Conservation (phyloP, 2,797 vertebrate genomes). For the Thamnophis elegans region DNA sequence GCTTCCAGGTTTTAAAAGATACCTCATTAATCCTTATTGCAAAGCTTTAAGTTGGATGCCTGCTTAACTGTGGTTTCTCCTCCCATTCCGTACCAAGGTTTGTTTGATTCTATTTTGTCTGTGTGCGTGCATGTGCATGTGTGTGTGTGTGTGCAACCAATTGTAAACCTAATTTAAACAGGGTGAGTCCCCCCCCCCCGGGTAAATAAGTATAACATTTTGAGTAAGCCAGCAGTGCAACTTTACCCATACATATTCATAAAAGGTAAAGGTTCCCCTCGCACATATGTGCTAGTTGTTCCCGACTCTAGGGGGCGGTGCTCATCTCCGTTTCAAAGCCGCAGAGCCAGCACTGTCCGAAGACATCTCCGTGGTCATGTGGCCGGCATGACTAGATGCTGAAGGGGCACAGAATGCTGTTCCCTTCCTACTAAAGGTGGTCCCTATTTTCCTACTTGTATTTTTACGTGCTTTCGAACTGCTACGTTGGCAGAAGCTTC, state of each 20-base stretch:
- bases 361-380: too few species aligned
- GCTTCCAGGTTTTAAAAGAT: constrained; percentile 51
- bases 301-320: too few species aligned
- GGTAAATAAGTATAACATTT: constrained; percentile 40
- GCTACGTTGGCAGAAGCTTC: too few species aligned
- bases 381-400: too few species aligned
- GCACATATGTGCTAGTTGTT: too few species aligned
- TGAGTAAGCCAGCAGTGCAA: background rate
- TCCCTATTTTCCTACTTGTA: too few species aligned
- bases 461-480: too few species aligned
- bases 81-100: constrained; percentile 19
- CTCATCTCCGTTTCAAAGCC: too few species aligned
- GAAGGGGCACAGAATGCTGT: too few species aligned
- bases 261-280: background rate
- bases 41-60: constrained; percentile 33
- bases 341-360: too few species aligned
- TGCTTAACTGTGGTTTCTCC: background rate
- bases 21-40: constrained; percentile 44
- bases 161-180: constrained; percentile 51
- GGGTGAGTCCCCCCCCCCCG: background rate
- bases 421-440: too few species aligned
- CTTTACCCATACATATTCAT: background rate
- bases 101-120: constrained; percentile 25
- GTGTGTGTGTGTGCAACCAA: constrained; percentile 21
- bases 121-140: background rate